phyloP scores from a whole-genome alignment of 2,888 invertebrate genomes.

The Drosophila mercatorum region DNA sequence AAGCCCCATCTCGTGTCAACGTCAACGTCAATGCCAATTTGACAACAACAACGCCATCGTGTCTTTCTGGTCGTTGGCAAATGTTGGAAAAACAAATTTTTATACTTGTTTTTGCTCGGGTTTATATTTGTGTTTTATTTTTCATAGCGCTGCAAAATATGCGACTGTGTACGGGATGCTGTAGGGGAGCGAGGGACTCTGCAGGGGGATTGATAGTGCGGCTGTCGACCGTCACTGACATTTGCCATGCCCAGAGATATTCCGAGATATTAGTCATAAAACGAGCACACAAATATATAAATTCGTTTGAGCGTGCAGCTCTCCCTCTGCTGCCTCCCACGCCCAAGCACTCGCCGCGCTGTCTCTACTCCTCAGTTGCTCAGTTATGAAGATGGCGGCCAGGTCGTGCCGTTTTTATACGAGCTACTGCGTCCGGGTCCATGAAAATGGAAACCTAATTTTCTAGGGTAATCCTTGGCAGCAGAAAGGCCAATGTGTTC shows the following conservation, averaged over 20 bases:
- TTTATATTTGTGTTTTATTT: conserved; percentile 78
- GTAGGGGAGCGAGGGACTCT: conserved; percentile 3
- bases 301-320: conserved; percentile 70
- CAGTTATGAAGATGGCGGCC: conserved; percentile 70
- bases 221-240: conserved; percentile 46
- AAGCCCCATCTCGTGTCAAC: conserved; percentile 33
- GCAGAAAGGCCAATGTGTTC: conserved; percentile 37
- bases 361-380: conserved; percentile 33
- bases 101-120: conserved; percentile 73
- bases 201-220: conserved; percentile 58
- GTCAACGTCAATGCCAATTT: conserved; percentile 37
- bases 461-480: conserved; percentile 80
- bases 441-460: conserved; percentile 81
- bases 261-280: conserved; percentile 82
- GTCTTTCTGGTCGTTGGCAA: conserved; percentile 71
- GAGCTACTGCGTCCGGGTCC: conserved; percentile 68
- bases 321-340: conserved; percentile 16
- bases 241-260: conserved; percentile 64
- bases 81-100: conserved; percentile 82
- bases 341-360: not conserved
- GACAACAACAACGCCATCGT: conserved; percentile 41
- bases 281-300: conserved; percentile 73
- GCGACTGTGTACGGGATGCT: conserved; percentile 53
- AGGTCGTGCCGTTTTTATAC: conserved; percentile 78
- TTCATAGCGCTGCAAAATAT: conserved; percentile 77